Conservation (phyloP, 1,140 invertebrate genomes). For the Archivesica marissinica region DNA sequence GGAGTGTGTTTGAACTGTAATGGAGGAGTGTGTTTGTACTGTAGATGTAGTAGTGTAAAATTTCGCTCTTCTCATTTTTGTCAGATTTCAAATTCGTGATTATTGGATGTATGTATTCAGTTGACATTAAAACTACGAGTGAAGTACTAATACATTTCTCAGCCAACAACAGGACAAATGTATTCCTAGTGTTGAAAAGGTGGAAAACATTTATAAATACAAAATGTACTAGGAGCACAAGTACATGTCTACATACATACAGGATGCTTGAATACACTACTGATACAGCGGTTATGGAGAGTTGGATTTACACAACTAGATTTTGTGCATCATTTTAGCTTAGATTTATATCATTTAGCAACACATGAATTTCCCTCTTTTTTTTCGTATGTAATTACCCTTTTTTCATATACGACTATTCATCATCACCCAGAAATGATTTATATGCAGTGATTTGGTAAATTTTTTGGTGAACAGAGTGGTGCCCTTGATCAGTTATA, state of each 20-base stretch:
- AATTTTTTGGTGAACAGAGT: conserved; percentile 16
- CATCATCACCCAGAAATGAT: neutral
- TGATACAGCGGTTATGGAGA: neutral
- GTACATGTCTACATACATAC: neutral
- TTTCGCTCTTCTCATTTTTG: conserved; percentile 10
- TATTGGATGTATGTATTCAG: conserved; percentile 13
- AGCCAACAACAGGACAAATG: no score
- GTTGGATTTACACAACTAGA: neutral
- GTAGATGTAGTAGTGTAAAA: conserved; percentile 9
- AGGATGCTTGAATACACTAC: neutral
- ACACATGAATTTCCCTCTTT: neutral
- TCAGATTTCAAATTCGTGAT: conserved; percentile 16
- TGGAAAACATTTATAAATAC: neutral
- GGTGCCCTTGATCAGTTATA: conserved; percentile 2
- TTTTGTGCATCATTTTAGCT: conserved; percentile 33
- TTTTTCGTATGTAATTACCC: neutral
- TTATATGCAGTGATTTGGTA: conserved; percentile 31
- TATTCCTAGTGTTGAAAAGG: neutral
- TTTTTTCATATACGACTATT: neutral
- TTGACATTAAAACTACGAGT: neutral
- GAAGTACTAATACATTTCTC: no score
- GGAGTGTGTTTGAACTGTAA: no score
- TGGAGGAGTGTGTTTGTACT: conserved; percentile 5
- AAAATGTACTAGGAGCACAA: neutral
- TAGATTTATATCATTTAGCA: conserved; percentile 22